A percentile compares a stretch with the other conserved stretches of the same genome.
Evolutionary conservation across 2,113 vertebrate species (phyloP).

Genomic region (Montifringilla adamsi): DNA sequence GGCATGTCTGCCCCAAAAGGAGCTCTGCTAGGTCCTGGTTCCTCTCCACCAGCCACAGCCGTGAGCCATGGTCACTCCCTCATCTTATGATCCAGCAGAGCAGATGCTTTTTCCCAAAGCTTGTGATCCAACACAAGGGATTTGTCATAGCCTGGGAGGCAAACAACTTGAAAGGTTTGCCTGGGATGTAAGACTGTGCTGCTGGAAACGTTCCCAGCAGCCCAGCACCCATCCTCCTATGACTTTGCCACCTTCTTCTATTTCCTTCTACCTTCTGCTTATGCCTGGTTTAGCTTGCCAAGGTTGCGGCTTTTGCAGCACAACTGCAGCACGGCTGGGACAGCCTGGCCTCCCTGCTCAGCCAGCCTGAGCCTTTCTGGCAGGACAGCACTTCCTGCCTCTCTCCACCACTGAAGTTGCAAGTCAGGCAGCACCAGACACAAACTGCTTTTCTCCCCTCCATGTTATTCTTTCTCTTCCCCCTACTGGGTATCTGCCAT

Average conservation of each 20-base stretch:
- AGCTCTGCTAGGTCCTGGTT: not conserved
- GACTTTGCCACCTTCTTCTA: not conserved
- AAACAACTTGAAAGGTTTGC: constrained; percentile 29
- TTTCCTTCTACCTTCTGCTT: not conserved
- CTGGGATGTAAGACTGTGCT: not conserved
- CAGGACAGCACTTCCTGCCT: not conserved
- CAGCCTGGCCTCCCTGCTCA: not conserved
- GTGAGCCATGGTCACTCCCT: not conserved
- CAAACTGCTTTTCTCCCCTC: not conserved
- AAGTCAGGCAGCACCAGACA: not conserved
- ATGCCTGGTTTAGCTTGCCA: not conserved
- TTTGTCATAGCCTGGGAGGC: not conserved
- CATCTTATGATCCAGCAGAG: not conserved
- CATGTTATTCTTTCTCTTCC: not conserved
- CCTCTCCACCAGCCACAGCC: not conserved
- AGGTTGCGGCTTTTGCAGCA: not conserved
- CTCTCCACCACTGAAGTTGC: not conserved
- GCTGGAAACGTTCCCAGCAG: not conserved
- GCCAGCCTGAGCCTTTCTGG: not conserved
- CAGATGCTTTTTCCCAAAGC: not conserved
- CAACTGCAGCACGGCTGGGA: not conserved
- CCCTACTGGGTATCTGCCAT: not conserved
- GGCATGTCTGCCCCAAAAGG: not conserved
- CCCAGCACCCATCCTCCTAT: not conserved
- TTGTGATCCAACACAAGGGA: not conserved